phyloP scores from a whole-genome alignment of 1,140 invertebrate genomes.

The Hyles euphorbiae region DNA sequence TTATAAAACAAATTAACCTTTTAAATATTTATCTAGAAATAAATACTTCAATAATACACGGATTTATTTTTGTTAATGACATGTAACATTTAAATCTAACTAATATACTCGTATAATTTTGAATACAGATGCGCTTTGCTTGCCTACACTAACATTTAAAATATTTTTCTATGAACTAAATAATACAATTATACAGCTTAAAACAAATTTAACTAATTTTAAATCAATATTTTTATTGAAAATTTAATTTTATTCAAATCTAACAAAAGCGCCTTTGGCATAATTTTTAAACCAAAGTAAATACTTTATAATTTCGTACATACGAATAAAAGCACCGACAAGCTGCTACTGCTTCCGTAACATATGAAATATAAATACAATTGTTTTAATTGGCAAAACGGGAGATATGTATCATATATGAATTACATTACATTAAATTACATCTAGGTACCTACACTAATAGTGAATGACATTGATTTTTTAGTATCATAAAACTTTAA shows the following conservation, averaged over 20 bases:
- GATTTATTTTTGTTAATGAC: no score
- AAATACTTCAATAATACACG: no score
- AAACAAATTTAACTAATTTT: slow-evolving; percentile 1
- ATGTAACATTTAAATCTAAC: no score
- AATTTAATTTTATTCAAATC: background rate
- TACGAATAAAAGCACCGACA: slow-evolving; percentile 19
- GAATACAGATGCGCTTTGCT: no score
- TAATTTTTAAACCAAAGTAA: background rate
- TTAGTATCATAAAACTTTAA: no score
- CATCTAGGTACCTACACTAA: background rate
- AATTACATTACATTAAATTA: slow-evolving; percentile 2
- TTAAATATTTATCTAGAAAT: no score
- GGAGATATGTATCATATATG: slow-evolving; percentile 58
- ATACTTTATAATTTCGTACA: slow-evolving; percentile 1
- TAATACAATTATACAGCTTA: background rate
- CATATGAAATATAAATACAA: slow-evolving; percentile 23
- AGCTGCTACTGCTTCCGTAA: slow-evolving; percentile 14
- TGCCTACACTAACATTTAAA: no score
- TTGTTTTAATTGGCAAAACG: slow-evolving; percentile 64
- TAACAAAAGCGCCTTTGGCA: slow-evolving; percentile 2
- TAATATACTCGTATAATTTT: no score
- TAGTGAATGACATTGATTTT: no score
- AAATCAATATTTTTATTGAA: background rate
- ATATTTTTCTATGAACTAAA: no score
- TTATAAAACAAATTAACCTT: no score